Conservation (phyloP, 2,113 vertebrate species). For the Ifrita kowaldi region DNA sequence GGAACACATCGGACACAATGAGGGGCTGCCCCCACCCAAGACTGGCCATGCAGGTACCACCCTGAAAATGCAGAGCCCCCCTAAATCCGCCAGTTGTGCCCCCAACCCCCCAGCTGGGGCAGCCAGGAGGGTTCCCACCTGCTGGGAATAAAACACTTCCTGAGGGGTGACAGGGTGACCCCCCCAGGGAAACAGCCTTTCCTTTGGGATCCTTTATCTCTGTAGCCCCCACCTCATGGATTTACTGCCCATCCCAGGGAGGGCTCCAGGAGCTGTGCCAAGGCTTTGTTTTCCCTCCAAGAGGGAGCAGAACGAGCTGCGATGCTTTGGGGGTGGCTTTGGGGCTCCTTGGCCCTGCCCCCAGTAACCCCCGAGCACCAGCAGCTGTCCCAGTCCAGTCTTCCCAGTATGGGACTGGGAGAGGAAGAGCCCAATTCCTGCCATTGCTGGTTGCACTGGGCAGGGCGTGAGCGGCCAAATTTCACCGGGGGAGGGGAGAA, state of each 20-base stretch:
- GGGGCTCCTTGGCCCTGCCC: neutral
- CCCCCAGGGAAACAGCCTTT: neutral
- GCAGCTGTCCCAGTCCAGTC: neutral
- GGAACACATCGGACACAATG: rapidly evolving
- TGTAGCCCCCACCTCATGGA: rapidly evolving
- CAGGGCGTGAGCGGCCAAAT: rapidly evolving
- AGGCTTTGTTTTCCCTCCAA: neutral
- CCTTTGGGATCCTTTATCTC: no score
- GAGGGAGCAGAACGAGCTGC: neutral
- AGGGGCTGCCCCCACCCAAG: rapidly evolving
- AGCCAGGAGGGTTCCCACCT: neutral
- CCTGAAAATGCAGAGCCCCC: neutral
- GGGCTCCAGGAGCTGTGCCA: neutral
- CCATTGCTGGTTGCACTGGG: neutral
- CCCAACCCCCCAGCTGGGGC: neutral
- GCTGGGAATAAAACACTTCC: neutral
- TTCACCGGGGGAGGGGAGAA: neutral
- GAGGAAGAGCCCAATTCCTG: neutral
- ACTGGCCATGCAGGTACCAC: neutral
- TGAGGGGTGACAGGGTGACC: neutral
- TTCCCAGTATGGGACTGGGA: neutral
- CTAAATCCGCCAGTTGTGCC: neutral
- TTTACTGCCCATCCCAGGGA: rapidly evolving
- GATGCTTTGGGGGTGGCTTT: no score
- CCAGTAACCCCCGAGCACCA: neutral